Conservation (phyloP, 2,113 vertebrate genomes). For the Dolichallabes microphthalmus region DNA sequence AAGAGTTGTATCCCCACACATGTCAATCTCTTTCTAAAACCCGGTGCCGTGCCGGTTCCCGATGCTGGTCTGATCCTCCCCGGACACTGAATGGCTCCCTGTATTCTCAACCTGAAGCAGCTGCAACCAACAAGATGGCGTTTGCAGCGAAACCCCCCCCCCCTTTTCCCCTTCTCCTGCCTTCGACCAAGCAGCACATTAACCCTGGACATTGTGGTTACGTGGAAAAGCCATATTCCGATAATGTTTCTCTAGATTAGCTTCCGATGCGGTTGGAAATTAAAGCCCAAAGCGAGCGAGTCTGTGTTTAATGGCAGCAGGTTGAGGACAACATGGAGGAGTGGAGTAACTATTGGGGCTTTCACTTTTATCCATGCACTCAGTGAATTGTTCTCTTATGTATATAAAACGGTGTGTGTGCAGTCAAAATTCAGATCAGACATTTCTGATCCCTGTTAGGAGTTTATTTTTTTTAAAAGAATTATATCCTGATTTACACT, state of each 20-base stretch:
- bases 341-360: background rate
- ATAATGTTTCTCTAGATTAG: background rate
- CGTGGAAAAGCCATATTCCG: slow-evolving; percentile 41
- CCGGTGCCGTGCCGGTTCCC: slow-evolving; percentile 50
- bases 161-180: slow-evolving; percentile 49
- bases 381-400: background rate
- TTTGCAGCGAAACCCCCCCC: slow-evolving; percentile 64
- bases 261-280: background rate
- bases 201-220: slow-evolving; percentile 57
- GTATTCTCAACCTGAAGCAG: slow-evolving; percentile 75
- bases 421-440: background rate
- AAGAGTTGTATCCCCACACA: background rate
- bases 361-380: background rate
- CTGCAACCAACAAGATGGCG: slow-evolving; percentile 84
- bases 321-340: slow-evolving; percentile 61
- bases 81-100: slow-evolving; percentile 73
- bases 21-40: background rate
- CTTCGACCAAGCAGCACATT: slow-evolving; percentile 61
- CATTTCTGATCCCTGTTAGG: background rate
- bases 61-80: slow-evolving; percentile 65
- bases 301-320: slow-evolving; percentile 36
- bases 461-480: background rate
- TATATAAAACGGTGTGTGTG: background rate
- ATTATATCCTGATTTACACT: background rate
- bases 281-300: background rate